phyloP scores from a whole-genome alignment of 1,140 invertebrate species.

The Zelostemma sp. region DNA sequence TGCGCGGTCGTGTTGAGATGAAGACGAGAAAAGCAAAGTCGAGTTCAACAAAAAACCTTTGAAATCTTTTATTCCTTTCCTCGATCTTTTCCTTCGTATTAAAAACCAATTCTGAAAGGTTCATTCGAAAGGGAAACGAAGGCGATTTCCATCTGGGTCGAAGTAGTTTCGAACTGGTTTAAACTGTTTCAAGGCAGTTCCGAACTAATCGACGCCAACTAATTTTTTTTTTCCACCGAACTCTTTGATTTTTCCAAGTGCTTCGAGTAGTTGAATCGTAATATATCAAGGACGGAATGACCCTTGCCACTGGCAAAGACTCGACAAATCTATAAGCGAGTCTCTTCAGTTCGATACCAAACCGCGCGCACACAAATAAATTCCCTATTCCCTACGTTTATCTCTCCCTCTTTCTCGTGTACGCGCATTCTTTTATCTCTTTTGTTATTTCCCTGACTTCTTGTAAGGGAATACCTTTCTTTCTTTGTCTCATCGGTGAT shows the following conservation, averaged over 20 bases:
- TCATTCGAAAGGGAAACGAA: no score
- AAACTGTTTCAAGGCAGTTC: no score
- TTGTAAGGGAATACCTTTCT: constrained; percentile 15
- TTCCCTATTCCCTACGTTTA: constrained; percentile 6
- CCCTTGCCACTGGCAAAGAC: background rate
- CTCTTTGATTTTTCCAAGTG: background rate
- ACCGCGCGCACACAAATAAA: constrained; percentile 13
- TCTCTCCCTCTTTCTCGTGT: constrained; percentile 10
- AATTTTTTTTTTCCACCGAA: no score
- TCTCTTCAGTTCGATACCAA: background rate
- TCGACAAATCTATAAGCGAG: constrained; percentile 5
- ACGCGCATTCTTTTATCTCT: constrained; percentile 26
- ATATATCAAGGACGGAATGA: background rate
- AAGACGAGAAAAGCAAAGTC: constrained; percentile 23
- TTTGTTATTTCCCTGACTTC: constrained; percentile 16
- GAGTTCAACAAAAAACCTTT: constrained; percentile 11
- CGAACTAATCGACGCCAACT: no score
- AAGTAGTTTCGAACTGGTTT: no score
- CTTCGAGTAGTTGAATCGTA: background rate
- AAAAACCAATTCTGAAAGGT: no score
- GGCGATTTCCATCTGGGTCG: no score
- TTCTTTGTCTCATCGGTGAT: constrained; percentile 31
- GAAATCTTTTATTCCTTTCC: constrained; percentile 1
- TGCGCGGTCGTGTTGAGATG: constrained; percentile 24
- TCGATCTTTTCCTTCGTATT: background rate